A percentile compares a stretch with the other conserved stretches of the same genome.
Conservation (phyloP, 2,888 invertebrate species). For the Pediacus dermestoides region DNA sequence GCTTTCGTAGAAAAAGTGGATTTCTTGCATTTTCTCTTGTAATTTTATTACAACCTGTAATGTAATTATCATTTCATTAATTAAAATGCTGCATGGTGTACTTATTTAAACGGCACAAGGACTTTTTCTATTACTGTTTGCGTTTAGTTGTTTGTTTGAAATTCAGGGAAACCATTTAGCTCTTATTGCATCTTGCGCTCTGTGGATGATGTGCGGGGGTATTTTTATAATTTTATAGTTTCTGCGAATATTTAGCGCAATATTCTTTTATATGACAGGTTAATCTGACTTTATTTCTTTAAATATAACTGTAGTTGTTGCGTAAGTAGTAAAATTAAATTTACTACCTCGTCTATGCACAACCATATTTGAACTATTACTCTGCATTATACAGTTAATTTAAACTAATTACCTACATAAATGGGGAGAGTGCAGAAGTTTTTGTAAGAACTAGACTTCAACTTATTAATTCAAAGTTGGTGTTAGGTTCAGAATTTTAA, state of each 20-base stretch:
- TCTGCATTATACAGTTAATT: too few relatives aligned
- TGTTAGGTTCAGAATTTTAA: too few relatives aligned
- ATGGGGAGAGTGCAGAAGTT: too few relatives aligned
- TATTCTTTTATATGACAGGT: constrained; percentile 18
- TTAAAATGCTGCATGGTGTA: constrained; percentile 26
- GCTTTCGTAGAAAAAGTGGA: constrained; percentile 24
- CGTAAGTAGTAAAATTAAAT: too few relatives aligned
- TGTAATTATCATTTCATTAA: constrained; percentile 33
- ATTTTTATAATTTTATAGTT: constrained; percentile 30
- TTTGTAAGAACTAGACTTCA: too few relatives aligned
- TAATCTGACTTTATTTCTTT: constrained; percentile 12
- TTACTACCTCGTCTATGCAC: too few relatives aligned
- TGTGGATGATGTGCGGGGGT: too few relatives aligned
- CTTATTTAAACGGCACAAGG: constrained; percentile 5
- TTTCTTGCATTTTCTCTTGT: constrained; percentile 23
- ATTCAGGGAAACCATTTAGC: constrained; percentile 24
- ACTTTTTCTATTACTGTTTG: constrained; percentile 5
- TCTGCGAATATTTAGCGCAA: constrained; percentile 27
- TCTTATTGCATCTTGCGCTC: constrained; percentile 12
- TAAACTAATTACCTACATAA: too few relatives aligned
- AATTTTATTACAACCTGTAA: constrained; percentile 22
- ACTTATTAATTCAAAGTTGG: too few relatives aligned
- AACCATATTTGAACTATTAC: too few relatives aligned
- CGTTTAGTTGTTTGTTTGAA: constrained; percentile 10
- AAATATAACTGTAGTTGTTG: constrained; percentile 16